Base-by-base conservation (phyloP, 2,888 invertebrate genomes). In the Opisthograptis luteolata region DNA sequence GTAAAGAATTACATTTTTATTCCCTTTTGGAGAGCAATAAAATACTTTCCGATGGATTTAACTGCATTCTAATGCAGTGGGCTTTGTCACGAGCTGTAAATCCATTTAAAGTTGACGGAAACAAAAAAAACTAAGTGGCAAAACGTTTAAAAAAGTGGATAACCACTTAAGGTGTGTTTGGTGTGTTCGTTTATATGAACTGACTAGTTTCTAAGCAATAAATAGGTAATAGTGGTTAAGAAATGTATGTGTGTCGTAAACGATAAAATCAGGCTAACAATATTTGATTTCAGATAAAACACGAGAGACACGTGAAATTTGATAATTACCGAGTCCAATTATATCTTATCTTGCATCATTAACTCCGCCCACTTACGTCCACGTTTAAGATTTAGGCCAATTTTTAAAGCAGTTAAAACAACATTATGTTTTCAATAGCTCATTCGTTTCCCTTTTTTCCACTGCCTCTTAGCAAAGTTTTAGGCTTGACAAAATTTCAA, bases 221-320 rank as follows among this genome's bases (percentile, higher is more conserved):
- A 51, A 50, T 55, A 57, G 42, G 58, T 58, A n/a, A n/a, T n/a
- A 62, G 57, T 59, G 48, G 73, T 83, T 84, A 81, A 65, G 84
- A 83, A 85, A 86, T 75, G 57, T 55, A 48, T 60, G 49, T 59
- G 54, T 73, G 70, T 69, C 66, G 76, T 78, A 72, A 77, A 76
- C 70, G 72, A 77, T 76, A 77, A 78, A 82, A 76, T 66, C 68
- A 70, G 76, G 71, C 70, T 73, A 76, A 80, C 81, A 81, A 84
- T 87, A 83, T 89, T 89, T 87, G 73, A 79, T 76, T 69, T 74
- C 55, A 68, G 89, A 89, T 88, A 87, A 81, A 72, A 73, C 71
- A 74, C 69, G 60, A 76, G 79, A 79, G 79, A 79, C 71, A 76
- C 79, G 81, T 84, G 74, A 85, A 87, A 83, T 85, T 85, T 86